Base-by-base conservation (phyloP, 2,888 invertebrate genomes). In the Dolichopus griseipennis region DNA sequence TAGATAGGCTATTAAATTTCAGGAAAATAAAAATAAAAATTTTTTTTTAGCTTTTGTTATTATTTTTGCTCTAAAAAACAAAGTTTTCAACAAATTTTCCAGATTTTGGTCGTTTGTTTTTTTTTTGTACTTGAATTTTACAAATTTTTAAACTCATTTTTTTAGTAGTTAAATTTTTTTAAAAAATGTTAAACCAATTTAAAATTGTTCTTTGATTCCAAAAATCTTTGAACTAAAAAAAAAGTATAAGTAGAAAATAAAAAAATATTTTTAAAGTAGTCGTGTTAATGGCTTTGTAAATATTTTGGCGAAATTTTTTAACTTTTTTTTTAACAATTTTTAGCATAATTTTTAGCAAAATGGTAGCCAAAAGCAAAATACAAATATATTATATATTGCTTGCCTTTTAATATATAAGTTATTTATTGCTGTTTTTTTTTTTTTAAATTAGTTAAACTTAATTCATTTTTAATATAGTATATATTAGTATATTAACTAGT, bases 211-310 rank as follows among this genome's bases (percentile, higher is more conserved):
- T 52, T 52, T 52, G 52, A 52, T 6, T 18, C n/a, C n/a, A n/a
- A n/a, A n/a, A n/a, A n/a, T n/a, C n/a, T 52, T 52, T 6, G 18
- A 52, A 37, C 3, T 4, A 37, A 37, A 37, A 37, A 10, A 27
- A 27, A 27, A 27, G 2, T 27, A n/a, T n/a, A n/a, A n/a, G n/a
- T n/a, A n/a, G n/a, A n/a, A 37, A 37, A 4, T 10, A 8, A 7
- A 8, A 7, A 37, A 37, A 12, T 12, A 37, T 37, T 37, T 27
- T 52, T 12, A 52, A 52, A 52, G 52, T 52, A 52, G 52, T 52
- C 52, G 52, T 52, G 52, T 52, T 52, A 52, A 52, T 52, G 52
- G 52, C 52, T 52, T 52, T 52, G 52, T 52, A 52, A 52, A 52
- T 52, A 52, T 52, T 52, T 18, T 52, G 52, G 52, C 52, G 52